Evolutionary conservation across 2,113 vertebrate genomes (phyloP).

Genomic region (Phaethon lepturus): DNA sequence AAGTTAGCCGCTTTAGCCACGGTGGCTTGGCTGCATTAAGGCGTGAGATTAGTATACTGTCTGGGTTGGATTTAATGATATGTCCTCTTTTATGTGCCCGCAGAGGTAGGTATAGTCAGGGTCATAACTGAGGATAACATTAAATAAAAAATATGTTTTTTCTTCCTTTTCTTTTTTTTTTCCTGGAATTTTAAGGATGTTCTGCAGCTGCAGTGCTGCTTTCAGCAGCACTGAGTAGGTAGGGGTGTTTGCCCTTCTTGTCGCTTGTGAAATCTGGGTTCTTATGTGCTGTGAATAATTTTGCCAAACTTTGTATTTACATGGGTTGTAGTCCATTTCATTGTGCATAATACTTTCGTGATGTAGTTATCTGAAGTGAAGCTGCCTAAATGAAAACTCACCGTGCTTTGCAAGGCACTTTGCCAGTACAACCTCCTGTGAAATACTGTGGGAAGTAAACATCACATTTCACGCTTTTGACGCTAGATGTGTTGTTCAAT

Average conservation of each 20-base stretch:
- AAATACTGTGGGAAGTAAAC: not conserved
- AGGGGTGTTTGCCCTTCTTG: not conserved
- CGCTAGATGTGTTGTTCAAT: not conserved
- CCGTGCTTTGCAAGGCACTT: not conserved
- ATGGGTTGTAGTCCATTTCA: not conserved
- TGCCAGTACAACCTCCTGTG: not conserved
- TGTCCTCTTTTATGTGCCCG: rapidly evolving
- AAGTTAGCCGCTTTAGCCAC: rapidly evolving
- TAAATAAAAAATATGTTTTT: too few species aligned
- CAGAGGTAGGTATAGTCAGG: not conserved
- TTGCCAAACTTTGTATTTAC: not conserved
- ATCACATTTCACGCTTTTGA: not conserved
- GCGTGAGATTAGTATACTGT: rapidly evolving
- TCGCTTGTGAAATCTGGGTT: rapidly evolving
- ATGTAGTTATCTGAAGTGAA: not conserved
- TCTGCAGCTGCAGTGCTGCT: not conserved
- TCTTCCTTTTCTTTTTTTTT: rapidly evolving
- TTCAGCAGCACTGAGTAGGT: not conserved
- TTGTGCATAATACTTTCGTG: not conserved
- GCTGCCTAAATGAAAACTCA: not conserved
- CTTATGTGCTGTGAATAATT: not conserved
- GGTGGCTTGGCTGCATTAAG: rapidly evolving
- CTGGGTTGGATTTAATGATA: not conserved
- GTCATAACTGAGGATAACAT: rapidly evolving
- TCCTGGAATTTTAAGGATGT: not conserved